Evolutionary conservation across 2,797 vertebrate species (phyloP).

Genomic region (Rhadinocentrus ornatus): DNA sequence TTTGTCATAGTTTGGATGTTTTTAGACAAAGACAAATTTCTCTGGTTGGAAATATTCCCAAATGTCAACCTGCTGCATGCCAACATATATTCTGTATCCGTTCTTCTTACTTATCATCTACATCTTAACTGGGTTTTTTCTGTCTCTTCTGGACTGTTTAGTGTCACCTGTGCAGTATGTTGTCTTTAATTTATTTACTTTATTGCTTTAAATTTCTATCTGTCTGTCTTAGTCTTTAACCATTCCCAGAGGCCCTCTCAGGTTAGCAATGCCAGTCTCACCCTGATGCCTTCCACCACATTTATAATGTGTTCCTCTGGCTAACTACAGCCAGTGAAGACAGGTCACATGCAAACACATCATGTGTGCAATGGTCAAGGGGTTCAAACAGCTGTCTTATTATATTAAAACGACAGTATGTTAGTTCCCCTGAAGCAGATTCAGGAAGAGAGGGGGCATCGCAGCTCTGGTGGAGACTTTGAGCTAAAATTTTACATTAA

Average conservation of each 20-base stretch:
- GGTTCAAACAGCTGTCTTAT: slow-evolving; percentile 33
- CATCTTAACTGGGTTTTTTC: slow-evolving; percentile 2
- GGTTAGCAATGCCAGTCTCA: slow-evolving; percentile 36
- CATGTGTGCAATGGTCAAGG: slow-evolving; percentile 27
- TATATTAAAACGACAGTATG: slow-evolving; percentile 16
- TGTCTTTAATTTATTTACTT: not conserved
- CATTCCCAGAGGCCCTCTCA: slow-evolving; percentile 44
- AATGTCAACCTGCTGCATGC: slow-evolving; percentile 63
- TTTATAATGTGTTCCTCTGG: slow-evolving; percentile 47
- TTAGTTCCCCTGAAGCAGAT: slow-evolving; percentile 23
- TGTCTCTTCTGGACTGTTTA: slow-evolving; percentile 1
- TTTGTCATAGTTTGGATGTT: slow-evolving; percentile 53
- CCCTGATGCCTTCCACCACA: slow-evolving; percentile 29
- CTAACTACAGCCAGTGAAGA: slow-evolving; percentile 55
- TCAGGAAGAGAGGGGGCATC: not conserved
- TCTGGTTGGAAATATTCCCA: slow-evolving; percentile 71
- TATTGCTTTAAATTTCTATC: not conserved
- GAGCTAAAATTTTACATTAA: slow-evolving; percentile 5
- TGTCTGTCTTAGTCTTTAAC: slow-evolving; percentile 27
- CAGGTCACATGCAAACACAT: slow-evolving; percentile 40
- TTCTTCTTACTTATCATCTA: slow-evolving; percentile 22
- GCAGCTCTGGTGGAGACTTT: not conserved
- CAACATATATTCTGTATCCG: slow-evolving; percentile 37
- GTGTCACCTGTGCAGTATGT: not conserved
- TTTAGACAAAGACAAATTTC: slow-evolving; percentile 75